Evolutionary conservation across 2,797 vertebrate genomes (phyloP).

Genomic region (Labeo calbasu): DNA sequence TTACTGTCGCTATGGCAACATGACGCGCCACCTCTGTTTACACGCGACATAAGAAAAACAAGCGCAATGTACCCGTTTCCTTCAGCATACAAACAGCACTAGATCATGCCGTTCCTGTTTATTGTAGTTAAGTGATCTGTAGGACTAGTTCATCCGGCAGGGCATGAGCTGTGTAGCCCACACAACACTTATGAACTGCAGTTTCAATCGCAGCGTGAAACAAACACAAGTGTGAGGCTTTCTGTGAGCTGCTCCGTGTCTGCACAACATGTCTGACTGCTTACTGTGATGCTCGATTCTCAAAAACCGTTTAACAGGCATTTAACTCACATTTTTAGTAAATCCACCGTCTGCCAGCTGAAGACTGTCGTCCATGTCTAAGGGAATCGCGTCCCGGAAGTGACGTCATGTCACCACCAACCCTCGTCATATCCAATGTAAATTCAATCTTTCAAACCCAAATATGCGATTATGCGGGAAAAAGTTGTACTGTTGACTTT

Average conservation of each 20-base stretch:
- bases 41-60: neutral
- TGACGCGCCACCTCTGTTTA: slow-evolving; percentile 23
- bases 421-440: slow-evolving; percentile 34
- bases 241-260: neutral
- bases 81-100: neutral
- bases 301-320: neutral
- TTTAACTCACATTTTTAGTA: slow-evolving; percentile 73
- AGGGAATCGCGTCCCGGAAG: slow-evolving; percentile 22
- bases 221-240: neutral
- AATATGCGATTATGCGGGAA: too few relatives aligned
- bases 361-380: slow-evolving; percentile 81
- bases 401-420: neutral
- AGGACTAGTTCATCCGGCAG: too few relatives aligned
- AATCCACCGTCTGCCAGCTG: slow-evolving; percentile 72
- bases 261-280: too few relatives aligned
- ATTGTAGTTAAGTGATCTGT: neutral
- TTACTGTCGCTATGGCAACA: slow-evolving; percentile 46
- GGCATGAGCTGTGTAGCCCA: neutral
- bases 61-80: neutral
- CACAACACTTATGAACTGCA: neutral
- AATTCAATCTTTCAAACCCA: neutral
- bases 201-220: neutral
- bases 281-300: neutral
- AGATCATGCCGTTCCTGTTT: neutral
- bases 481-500: neutral